Conservation (phyloP, 2,113 vertebrate species). For the Toxotes chatareus region DNA sequence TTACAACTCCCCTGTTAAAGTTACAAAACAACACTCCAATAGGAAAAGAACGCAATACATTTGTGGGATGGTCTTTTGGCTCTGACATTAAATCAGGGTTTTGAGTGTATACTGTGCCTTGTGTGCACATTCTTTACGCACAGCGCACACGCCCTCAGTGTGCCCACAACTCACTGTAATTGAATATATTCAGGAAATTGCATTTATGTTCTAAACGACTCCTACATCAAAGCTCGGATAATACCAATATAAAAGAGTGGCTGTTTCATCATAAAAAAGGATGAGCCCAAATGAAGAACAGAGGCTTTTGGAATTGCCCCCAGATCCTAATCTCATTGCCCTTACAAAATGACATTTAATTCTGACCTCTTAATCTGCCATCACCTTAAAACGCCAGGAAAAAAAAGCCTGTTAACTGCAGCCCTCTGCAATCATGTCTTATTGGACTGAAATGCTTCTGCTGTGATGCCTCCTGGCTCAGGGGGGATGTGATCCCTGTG, state of each 20-base stretch:
- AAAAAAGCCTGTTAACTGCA: constrained; percentile 28
- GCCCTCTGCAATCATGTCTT: constrained; percentile 9
- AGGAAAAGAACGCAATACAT: neutral
- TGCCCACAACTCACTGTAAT: constrained; percentile 4
- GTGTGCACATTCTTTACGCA: constrained; percentile 57
- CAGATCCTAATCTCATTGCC: constrained; percentile 42
- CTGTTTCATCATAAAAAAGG: neutral
- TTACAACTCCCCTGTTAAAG: constrained; percentile 23
- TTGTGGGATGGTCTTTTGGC: constrained; percentile 19
- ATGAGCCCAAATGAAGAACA: neutral
- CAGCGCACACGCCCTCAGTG: constrained; percentile 22
- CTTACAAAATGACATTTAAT: constrained; percentile 42
- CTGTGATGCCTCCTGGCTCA: constrained; percentile 48
- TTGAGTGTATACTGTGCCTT: constrained; percentile 5
- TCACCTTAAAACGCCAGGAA: neutral
- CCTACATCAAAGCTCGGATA: neutral
- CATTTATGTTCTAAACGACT: neutral
- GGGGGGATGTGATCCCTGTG: constrained; percentile 48
- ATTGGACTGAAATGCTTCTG: constrained; percentile 17
- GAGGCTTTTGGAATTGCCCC: neutral
- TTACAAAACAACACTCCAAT: constrained; percentile 13
- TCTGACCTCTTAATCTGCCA: constrained; percentile 57
- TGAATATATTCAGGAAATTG: constrained; percentile 25
- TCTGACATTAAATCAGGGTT: constrained; percentile 17
- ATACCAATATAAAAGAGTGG: constrained; percentile 9